phyloP scores from a whole-genome alignment of 2,113 vertebrate genomes.

The Neotoma lepida region DNA sequence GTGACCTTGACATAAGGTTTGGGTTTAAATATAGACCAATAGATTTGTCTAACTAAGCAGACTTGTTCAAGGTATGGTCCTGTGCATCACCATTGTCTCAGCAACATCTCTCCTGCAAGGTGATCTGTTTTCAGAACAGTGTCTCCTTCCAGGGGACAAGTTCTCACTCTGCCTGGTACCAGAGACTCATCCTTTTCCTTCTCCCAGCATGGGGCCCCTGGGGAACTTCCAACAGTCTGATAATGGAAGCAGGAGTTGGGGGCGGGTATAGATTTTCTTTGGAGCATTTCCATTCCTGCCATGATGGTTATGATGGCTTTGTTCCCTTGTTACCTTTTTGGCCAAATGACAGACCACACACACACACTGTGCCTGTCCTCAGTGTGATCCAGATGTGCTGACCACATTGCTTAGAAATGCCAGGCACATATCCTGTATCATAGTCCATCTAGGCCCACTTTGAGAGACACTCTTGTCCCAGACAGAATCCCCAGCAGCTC shows the following conservation, averaged over 20 bases:
- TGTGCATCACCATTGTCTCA: too few relatives aligned
- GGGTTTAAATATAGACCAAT: background rate
- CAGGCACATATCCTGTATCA: background rate
- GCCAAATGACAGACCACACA: background rate
- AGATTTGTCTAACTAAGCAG: background rate
- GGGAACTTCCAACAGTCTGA: background rate
- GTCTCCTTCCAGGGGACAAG: background rate
- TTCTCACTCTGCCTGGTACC: background rate
- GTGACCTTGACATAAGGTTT: background rate
- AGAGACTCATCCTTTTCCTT: background rate
- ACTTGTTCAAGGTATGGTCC: background rate
- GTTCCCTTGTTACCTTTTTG: background rate
- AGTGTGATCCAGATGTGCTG: background rate
- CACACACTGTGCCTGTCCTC: too few relatives aligned
- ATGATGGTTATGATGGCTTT: too few relatives aligned
- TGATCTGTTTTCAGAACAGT: background rate
- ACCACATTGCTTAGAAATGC: background rate
- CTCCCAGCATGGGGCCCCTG: background rate
- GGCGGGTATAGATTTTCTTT: background rate
- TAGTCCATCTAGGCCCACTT: background rate
- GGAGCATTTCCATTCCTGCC: background rate
- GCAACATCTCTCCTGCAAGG: background rate
- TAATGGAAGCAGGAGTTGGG: background rate
- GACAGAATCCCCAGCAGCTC: background rate
- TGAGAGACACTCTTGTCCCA: background rate